Conservation (phyloP, 2,888 invertebrate species). For the Drosophila villosipedis region DNA sequence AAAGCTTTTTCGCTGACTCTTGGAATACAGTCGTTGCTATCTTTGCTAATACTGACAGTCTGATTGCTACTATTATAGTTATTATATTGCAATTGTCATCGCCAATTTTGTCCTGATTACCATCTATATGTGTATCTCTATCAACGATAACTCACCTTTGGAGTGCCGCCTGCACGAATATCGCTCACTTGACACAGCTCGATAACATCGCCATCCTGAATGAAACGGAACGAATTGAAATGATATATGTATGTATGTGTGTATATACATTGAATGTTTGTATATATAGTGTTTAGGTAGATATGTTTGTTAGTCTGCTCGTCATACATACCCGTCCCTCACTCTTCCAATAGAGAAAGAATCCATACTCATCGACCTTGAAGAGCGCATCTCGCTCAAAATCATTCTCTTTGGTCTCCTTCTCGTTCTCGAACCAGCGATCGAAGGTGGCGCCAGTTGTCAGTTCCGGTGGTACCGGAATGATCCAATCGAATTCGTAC, state of each 20-base stretch:
- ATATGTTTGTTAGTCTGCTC: neutral
- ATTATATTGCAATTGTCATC: neutral
- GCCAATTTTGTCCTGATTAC: neutral
- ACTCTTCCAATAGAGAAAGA: conserved; percentile 99
- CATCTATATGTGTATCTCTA: neutral
- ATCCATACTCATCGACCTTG: conserved; percentile 98
- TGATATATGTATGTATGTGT: neutral
- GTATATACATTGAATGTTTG: neutral
- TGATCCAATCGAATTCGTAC: conserved; percentile 99
- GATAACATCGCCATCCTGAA: conserved; percentile 98
- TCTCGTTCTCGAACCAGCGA: conserved; percentile 97
- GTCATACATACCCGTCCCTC: conserved; percentile 91
- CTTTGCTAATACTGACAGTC: neutral
- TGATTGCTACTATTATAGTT: neutral
- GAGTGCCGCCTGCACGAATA: conserved; percentile 95
- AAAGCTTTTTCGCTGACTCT: neutral
- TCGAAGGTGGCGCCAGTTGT: conserved; percentile 95
- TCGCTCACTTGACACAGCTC: conserved; percentile 99
- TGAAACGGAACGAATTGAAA: neutral
- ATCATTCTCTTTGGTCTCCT: conserved; percentile 92
- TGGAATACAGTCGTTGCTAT: neutral
- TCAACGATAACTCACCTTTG: conserved; percentile 89
- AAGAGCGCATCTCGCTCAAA: conserved; percentile 94
- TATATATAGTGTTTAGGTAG: neutral
- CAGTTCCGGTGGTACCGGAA: conserved; percentile 93